Evolutionary conservation across 2,113 vertebrate species (phyloP).

Genomic region (Gobiocypris rarus): DNA sequence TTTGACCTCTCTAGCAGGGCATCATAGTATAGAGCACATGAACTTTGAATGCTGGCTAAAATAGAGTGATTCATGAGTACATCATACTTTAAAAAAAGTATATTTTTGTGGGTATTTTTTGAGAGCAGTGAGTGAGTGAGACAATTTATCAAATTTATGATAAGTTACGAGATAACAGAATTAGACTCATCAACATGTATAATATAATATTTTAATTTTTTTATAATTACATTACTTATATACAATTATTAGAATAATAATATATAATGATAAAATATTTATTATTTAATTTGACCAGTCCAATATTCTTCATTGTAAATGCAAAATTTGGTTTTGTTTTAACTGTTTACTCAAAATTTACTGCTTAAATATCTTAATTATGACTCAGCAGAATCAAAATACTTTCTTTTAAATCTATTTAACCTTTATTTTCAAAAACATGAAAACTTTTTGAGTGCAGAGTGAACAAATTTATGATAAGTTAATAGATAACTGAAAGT

Average conservation of each 20-base stretch:
- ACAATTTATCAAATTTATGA: too few relatives aligned
- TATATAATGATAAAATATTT: too few relatives aligned
- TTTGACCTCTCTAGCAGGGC: constrained; percentile 20
- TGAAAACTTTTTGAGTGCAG: not conserved
- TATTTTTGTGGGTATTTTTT: too few relatives aligned
- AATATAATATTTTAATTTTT: too few relatives aligned
- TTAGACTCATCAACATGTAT: too few relatives aligned
- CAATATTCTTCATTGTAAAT: not conserved
- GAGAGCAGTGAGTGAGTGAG: too few relatives aligned
- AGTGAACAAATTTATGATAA: not conserved
- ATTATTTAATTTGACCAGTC: too few relatives aligned
- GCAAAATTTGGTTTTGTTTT: not conserved
- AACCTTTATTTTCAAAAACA: not conserved
- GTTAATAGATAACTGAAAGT: not conserved
- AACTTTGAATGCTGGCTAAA: not conserved
- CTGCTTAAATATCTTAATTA: not conserved
- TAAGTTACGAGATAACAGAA: too few relatives aligned
- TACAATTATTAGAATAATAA: too few relatives aligned
- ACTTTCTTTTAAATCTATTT: not conserved
- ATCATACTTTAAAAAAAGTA: too few relatives aligned
- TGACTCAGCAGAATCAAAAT: not conserved
- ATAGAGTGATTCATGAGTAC: not conserved
- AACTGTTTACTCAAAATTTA: not conserved
- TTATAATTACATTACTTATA: too few relatives aligned
- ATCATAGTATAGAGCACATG: constrained; percentile 7